Evolutionary conservation across 2,113 vertebrate species (phyloP).

Genomic region (Apaloderma vittatum): DNA sequence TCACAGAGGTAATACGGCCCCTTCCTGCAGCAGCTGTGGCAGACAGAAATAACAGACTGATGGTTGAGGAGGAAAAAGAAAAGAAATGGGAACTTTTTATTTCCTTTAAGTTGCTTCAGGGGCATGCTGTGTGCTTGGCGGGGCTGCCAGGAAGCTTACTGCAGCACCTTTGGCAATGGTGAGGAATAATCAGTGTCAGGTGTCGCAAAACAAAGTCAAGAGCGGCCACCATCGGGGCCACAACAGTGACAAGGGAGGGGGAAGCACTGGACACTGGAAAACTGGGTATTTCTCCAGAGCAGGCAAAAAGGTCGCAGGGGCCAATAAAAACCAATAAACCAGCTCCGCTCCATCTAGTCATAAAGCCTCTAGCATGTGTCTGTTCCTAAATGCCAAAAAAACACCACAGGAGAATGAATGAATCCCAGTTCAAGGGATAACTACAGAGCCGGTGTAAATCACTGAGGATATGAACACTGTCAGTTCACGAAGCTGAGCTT

Average conservation of each 20-base stretch:
- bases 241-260: not conserved
- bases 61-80: not conserved
- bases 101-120: conserved; percentile 3
- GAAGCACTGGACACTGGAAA: not conserved
- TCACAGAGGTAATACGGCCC: conserved; percentile 18
- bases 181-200: not conserved
- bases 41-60: conserved; percentile 35
- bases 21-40: conserved; percentile 30
- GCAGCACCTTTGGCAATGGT: not conserved
- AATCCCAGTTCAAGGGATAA: not conserved
- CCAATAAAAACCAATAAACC: not conserved
- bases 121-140: not conserved
- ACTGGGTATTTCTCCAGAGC: not conserved
- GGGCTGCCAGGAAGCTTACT: not conserved
- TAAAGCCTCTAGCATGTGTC: not conserved
- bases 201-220: not conserved
- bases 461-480: not conserved
- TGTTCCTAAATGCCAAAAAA: not conserved
- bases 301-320: not conserved
- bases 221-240: not conserved
- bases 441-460: not conserved
- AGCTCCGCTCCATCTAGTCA: not conserved
- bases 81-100: not conserved
- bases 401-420: not conserved
- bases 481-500: not conserved